phyloP scores from a whole-genome alignment of 2,113 vertebrate species.

The Labeo rohita region DNA sequence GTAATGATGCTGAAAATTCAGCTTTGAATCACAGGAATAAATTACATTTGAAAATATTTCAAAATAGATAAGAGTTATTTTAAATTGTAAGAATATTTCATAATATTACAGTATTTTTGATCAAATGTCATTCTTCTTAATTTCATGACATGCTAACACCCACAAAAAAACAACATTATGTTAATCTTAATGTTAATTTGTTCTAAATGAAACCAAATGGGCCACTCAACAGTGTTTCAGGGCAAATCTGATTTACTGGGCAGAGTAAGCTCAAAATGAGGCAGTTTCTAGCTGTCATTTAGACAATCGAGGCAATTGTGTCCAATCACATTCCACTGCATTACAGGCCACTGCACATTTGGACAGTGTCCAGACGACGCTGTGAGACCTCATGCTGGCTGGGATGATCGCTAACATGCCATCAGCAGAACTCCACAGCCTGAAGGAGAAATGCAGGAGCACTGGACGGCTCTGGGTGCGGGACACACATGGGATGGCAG shows the following conservation, averaged over 20 bases:
- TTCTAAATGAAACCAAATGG: neutral
- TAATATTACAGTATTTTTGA: neutral
- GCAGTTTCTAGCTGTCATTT: conserved; percentile 31
- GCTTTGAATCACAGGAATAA: neutral
- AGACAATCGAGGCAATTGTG: conserved; percentile 38
- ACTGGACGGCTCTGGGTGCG: neutral
- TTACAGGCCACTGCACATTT: conserved; percentile 45
- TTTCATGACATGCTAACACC: neutral
- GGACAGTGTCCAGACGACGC: conserved; percentile 18
- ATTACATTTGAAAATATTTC: neutral
- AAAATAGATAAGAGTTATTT: too few species aligned
- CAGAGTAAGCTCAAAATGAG: neutral
- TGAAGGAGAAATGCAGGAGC: conserved; percentile 28
- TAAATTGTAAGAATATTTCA: neutral
- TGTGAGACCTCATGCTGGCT: conserved; percentile 17
- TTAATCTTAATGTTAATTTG: neutral
- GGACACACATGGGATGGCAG: conserved; percentile 21
- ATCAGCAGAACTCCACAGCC: conserved; percentile 24
- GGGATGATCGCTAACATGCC: conserved; percentile 20
- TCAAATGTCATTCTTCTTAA: neutral
- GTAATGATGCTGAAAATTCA: neutral
- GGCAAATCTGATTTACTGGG: conserved; percentile 20
- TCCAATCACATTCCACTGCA: conserved; percentile 25
- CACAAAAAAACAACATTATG: neutral
- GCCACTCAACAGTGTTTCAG: neutral